These are phyloP conservation scores for Ectemnius cavifrons DNA, from an alignment of 2,888 invertebrate genomes.

Conservation along the genomic window DNA sequence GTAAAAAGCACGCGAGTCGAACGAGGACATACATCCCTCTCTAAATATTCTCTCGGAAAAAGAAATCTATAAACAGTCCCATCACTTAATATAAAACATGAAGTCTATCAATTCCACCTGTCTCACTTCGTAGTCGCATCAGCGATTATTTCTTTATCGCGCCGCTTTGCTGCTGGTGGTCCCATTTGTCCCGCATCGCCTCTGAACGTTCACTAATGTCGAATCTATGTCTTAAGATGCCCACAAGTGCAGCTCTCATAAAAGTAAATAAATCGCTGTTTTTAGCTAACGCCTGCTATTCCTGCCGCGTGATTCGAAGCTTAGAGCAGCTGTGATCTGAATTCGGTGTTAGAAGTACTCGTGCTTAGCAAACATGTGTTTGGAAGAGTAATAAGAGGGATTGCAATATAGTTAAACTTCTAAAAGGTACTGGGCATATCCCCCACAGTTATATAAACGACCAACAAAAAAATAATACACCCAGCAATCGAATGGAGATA, in stretches of 20 bases:
- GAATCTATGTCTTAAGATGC: neutral
- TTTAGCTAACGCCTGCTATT: slow-evolving; percentile 13
- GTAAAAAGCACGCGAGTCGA: neutral
- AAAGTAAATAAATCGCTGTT: slow-evolving; percentile 29
- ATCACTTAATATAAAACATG: slow-evolving; percentile 12
- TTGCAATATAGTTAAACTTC: neutral
- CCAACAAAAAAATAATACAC: slow-evolving; percentile 1
- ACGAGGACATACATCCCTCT: neutral
- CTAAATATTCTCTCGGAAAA: slow-evolving; percentile 1
- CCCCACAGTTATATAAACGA: neutral
- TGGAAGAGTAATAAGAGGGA: slow-evolving; percentile 7
- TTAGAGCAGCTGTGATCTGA: slow-evolving; percentile 39
- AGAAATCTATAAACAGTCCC: neutral
- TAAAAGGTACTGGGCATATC: neutral
- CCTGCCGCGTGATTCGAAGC: slow-evolving; percentile 9
- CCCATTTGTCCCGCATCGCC: slow-evolving; percentile 31
- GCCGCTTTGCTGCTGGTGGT: slow-evolving; percentile 29
- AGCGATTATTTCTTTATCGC: slow-evolving; percentile 6
- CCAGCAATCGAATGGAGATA: neutral
- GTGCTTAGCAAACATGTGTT: slow-evolving; percentile 33
- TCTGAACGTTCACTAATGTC: neutral
- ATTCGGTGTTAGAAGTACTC: slow-evolving; percentile 51
- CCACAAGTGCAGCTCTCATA: slow-evolving; percentile 42
- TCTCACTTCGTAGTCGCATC: slow-evolving; percentile 6
- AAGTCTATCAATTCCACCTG: slow-evolving; percentile 34